Evolutionary conservation across 2,797 vertebrate genomes (phyloP).

Genomic region (Ctenochaetus hawaiiensis): DNA sequence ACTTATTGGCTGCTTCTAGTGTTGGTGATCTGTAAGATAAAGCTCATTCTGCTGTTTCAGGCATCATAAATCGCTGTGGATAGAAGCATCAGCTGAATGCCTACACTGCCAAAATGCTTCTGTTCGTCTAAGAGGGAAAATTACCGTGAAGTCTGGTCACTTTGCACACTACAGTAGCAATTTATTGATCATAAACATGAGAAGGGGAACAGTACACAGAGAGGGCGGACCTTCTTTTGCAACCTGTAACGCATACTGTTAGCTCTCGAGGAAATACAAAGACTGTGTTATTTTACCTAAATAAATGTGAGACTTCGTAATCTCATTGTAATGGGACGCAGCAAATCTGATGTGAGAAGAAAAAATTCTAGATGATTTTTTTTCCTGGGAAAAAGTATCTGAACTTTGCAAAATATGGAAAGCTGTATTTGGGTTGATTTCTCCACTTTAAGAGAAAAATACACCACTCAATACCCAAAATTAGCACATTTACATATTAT

Average conservation of each 20-base stretch:
- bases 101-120: slow-evolving; percentile 10
- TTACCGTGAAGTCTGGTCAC: slow-evolving; percentile 1
- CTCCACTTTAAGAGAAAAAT: neutral
- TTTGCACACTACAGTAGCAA: slow-evolving; percentile 1
- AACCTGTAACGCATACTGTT: neutral
- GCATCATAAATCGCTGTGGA: neutral
- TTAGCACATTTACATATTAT: neutral
- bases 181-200: neutral
- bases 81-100: slow-evolving; percentile 30
- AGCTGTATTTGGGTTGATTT: neutral
- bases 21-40: slow-evolving; percentile 30
- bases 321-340: no score
- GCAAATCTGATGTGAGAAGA: no score
- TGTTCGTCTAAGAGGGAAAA: slow-evolving; percentile 15
- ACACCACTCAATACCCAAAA: neutral
- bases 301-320: no score
- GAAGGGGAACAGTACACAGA: no score
- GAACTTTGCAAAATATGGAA: no score
- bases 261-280: no score
- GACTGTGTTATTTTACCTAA: no score
- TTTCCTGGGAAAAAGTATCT: no score
- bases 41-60: slow-evolving; percentile 37
- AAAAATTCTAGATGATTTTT: neutral
- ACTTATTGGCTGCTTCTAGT: slow-evolving; percentile 7
- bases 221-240: neutral